Evolutionary conservation across 2,797 vertebrate genomes (phyloP).

Genomic region (Argyrosomus regius): DNA sequence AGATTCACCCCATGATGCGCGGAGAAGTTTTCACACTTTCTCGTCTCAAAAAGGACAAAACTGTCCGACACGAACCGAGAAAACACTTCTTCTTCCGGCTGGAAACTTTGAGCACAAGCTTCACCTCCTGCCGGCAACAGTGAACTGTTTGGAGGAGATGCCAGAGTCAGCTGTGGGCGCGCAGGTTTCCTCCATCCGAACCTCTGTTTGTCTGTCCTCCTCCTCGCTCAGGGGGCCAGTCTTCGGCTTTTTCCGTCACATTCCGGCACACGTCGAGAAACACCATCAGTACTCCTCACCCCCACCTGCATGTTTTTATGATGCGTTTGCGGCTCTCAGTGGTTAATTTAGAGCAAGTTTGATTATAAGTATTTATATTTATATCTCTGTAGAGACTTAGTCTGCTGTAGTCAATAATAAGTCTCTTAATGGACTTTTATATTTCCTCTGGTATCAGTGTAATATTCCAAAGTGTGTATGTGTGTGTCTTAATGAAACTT

Average conservation of each 20-base stretch:
- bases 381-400: neutral
- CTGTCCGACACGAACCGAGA: neutral
- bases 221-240: neutral
- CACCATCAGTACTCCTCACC: too few species aligned
- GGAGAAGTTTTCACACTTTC: constrained; percentile 12
- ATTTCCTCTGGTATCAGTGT: neutral
- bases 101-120: neutral
- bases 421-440: neutral
- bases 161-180: neutral
- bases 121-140: neutral
- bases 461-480: neutral
- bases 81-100: neutral
- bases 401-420: neutral
- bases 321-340: neutral
- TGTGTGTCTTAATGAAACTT: neutral
- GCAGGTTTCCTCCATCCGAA: constrained; percentile 43
- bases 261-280: constrained; percentile 45
- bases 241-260: constrained; percentile 68
- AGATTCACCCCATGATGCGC: constrained; percentile 67
- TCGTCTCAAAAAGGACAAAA: neutral
- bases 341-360: neutral
- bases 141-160: neutral
- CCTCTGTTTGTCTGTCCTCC: neutral
- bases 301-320: neutral
- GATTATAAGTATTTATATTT: neutral